These are phyloP conservation scores for Microtus oregoni DNA, from an alignment of 2,113 vertebrate genomes.

Conservation along the genomic window DNA sequence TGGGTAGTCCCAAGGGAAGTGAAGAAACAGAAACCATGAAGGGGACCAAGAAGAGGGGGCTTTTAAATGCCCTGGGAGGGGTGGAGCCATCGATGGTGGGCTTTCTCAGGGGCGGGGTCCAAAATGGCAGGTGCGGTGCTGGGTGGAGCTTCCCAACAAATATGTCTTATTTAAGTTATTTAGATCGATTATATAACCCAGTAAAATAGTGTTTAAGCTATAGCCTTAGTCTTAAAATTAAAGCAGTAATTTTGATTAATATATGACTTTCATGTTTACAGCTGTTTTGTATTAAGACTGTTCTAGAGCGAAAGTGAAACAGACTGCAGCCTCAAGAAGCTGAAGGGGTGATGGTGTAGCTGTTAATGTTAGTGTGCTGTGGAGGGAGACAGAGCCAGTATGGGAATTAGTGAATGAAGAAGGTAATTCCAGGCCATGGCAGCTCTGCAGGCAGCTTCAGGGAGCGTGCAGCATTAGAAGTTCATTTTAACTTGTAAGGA, in stretches of 20 bases:
- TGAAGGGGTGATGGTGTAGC: background rate
- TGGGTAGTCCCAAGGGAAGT: too few relatives aligned
- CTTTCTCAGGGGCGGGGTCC: too few relatives aligned
- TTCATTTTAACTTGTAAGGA: background rate
- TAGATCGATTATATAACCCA: background rate
- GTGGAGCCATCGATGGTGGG: too few relatives aligned
- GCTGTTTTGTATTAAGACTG: slow-evolving; percentile 11
- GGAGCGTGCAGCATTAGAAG: background rate
- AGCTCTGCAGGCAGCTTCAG: background rate
- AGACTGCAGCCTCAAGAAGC: background rate
- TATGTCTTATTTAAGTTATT: background rate
- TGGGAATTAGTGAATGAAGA: background rate
- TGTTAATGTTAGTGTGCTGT: background rate
- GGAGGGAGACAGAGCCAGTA: background rate
- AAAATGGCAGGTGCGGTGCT: too few relatives aligned
- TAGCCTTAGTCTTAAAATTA: background rate
- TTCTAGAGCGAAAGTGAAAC: background rate
- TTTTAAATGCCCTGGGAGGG: too few relatives aligned
- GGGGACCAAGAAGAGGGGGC: too few relatives aligned
- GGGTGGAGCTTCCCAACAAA: background rate
- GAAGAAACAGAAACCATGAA: too few relatives aligned
- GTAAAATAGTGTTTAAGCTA: background rate
- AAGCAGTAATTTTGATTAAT: background rate
- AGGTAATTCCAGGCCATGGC: background rate
- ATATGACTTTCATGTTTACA: background rate